Conservation (phyloP, 2,797 vertebrate genomes). For the Notolepis coatsorum region DNA sequence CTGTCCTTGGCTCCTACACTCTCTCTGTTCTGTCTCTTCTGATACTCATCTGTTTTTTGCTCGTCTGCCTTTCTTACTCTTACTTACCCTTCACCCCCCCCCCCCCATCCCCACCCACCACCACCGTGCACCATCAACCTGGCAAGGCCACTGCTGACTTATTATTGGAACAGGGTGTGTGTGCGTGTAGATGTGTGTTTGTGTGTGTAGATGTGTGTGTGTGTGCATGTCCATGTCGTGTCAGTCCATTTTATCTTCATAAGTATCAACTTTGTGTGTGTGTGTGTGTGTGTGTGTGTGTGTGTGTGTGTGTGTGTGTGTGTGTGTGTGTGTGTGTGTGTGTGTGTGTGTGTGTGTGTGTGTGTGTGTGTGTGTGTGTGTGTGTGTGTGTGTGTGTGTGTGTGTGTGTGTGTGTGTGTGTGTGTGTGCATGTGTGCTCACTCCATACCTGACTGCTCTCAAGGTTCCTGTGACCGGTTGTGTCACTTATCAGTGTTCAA, state of each 20-base stretch:
- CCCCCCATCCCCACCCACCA: background rate
- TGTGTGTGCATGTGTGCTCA: too few relatives aligned
- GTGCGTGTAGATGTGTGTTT: too few relatives aligned
- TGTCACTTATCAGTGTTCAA: slow-evolving; percentile 60
- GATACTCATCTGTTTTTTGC: background rate
- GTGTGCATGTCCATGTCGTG: too few relatives aligned
- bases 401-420: slow-evolving; percentile 17
- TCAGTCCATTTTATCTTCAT: too few relatives aligned
- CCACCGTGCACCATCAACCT: background rate
- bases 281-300: slow-evolving; percentile 2
- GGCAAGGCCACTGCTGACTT: background rate
- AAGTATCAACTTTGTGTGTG: too few relatives aligned
- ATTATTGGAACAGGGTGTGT: too few relatives aligned
- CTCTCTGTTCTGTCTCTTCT: background rate
- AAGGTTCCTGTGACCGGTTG: slow-evolving; percentile 62
- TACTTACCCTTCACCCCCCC: too few relatives aligned
- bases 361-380: slow-evolving; percentile 1
- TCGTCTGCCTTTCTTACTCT: background rate
- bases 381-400: slow-evolving; percentile 15
- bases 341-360: too few relatives aligned
- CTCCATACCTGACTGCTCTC: slow-evolving; percentile 43
- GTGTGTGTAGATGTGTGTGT: background rate
- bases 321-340: background rate
- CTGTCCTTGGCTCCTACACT: background rate
- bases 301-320: slow-evolving; percentile 2